Conservation (phyloP, 2,888 invertebrate species). For the Acrobasis suavella region DNA sequence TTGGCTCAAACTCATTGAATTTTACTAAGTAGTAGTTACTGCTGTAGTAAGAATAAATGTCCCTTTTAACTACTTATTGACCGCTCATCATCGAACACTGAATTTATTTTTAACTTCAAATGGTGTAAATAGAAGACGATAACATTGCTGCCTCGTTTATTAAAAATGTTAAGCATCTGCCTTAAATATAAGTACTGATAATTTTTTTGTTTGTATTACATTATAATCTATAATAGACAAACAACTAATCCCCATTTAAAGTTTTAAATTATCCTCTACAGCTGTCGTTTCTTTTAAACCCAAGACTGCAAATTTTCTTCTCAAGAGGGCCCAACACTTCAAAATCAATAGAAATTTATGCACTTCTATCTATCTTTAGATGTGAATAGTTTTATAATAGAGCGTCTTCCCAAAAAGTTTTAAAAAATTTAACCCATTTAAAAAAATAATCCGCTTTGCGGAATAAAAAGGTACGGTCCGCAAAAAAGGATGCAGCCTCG, state of each 20-base stretch:
- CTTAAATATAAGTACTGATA: not conserved
- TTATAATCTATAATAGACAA: not conserved
- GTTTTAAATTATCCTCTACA: constrained; percentile 25
- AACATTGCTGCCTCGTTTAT: too few relatives aligned
- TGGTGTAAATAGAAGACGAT: too few relatives aligned
- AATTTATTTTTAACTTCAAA: too few relatives aligned
- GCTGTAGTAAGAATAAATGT: too few relatives aligned
- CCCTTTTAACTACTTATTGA: too few relatives aligned
- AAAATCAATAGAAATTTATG: constrained; percentile 13
- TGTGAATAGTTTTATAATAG: constrained; percentile 10
- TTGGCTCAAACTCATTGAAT: too few relatives aligned
- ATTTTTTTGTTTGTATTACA: not conserved
- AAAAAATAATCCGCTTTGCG: constrained; percentile 76
- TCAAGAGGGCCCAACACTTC: constrained; percentile 16
- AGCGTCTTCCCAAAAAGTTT: constrained; percentile 43
- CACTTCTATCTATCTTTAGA: constrained; percentile 12
- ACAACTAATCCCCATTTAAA: constrained; percentile 13
- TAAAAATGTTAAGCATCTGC: too few relatives aligned
- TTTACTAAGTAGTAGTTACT: too few relatives aligned
- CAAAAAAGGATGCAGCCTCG: constrained; percentile 63
- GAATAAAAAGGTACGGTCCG: constrained; percentile 51
- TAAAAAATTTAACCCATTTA: constrained; percentile 64
- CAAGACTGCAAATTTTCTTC: not conserved
- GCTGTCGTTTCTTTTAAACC: constrained; percentile 36
- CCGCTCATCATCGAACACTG: too few relatives aligned